Evolutionary conservation across 2,888 invertebrate genomes (phyloP).

Genomic region (Caenorhabditis drosophilae): DNA sequence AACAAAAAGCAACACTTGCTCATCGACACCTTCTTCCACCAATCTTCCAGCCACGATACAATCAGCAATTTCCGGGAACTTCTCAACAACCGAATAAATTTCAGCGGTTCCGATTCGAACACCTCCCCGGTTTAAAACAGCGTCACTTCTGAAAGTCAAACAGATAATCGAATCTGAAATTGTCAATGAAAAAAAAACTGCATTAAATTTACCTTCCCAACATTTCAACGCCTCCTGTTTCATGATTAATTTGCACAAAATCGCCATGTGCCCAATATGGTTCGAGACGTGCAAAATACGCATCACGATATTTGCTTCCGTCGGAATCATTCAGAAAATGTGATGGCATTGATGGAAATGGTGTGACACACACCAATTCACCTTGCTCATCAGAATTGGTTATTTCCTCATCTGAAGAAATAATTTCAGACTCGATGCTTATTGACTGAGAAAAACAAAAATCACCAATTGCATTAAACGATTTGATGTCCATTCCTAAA

Average conservation of each 20-base stretch:
- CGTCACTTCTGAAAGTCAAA: slow-evolving; percentile 71
- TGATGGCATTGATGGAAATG: slow-evolving; percentile 75
- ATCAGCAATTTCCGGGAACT: slow-evolving; percentile 73
- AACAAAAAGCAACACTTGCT: slow-evolving; percentile 74
- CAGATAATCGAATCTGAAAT: background rate
- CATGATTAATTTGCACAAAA: slow-evolving; percentile 72
- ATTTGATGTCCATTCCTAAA: slow-evolving; percentile 73
- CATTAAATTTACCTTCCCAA: slow-evolving; percentile 73
- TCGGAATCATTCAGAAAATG: slow-evolving; percentile 72
- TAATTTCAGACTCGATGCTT: background rate
- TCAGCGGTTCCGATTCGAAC: slow-evolving; percentile 75
- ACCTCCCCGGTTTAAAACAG: slow-evolving; percentile 74
- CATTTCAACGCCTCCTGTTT: slow-evolving; percentile 75
- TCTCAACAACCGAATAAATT: slow-evolving; percentile 74
- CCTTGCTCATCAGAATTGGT: slow-evolving; percentile 70
- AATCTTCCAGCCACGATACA: slow-evolving; percentile 74
- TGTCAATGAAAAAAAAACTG: background rate
- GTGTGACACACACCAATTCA: slow-evolving; percentile 73
- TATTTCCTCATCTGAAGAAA: slow-evolving; percentile 69
- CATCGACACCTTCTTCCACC: slow-evolving; percentile 71
- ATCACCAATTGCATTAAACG: slow-evolving; percentile 71
- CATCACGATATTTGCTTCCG: slow-evolving; percentile 41
- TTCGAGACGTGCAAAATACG: slow-evolving; percentile 56
- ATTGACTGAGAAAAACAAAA: background rate
- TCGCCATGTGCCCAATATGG: slow-evolving; percentile 75